Base-by-base conservation (phyloP, 2,113 vertebrate species). In the Cochlearius cochlearius region DNA sequence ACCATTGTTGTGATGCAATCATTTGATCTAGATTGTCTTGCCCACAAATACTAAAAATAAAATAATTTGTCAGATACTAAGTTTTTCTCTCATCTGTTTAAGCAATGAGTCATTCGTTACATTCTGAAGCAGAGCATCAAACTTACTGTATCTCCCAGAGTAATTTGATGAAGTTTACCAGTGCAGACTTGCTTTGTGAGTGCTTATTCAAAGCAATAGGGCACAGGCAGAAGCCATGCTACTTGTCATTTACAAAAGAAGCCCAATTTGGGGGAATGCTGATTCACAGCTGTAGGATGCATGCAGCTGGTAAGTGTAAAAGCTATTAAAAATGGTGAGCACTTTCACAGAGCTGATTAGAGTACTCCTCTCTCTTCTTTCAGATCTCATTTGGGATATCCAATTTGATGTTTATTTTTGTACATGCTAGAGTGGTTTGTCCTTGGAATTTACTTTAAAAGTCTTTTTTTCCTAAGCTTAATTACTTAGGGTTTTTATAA, bases 271-370 rank as follows among this genome's bases (percentile, higher is more conserved):
- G 19, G 62, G 56, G 45, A 78, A 66, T 78, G 82, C 73, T 94
- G 84, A 91, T 83, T 95, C 89, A 77, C 84, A 94, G 82, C 78
- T 96, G 75, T 91, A 89, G 66, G 25, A 88, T 85, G 55, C 27
- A 39, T 2, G 4, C 94, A 94, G 78, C 71, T 97, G 91, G 47
- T 73, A 56, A 91, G 75, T 79, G 74, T 95, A 89, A 94, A 94
- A 94, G 79, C 90, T 79, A 69, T 94, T 92, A 96, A 90, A 95
- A 97, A 85, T 87, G 69, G 90, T 90, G 67, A 94, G 43, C 56
- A 63, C 53, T 95, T 91, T 83, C 92, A 76, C 77, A 79, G 84
- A 87, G 41, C 58, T 97, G 95, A 95, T 95, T 85, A 94, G 53
- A 91, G 74, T 43, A 50, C 32, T 91, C 50, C 64, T 94, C 58